Base-by-base conservation (phyloP, 1,140 invertebrate species). In the Bombus breviceps region DNA sequence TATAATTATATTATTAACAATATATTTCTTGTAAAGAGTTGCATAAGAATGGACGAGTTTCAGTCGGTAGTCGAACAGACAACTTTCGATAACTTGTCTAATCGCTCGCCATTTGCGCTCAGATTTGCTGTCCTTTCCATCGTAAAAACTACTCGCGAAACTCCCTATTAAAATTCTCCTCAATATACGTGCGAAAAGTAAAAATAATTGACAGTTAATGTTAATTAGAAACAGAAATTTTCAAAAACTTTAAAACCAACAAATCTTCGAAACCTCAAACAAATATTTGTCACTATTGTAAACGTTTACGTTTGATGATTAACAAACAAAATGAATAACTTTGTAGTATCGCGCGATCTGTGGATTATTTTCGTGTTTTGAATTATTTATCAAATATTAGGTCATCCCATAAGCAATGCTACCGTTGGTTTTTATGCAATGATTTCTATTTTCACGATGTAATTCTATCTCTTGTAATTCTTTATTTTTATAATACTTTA, bases 71-170 rank as follows among this genome's bases (percentile, higher is more conserved):
- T 41, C 6, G 13, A 3, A 34, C 47, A 28, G 43, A 64, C 41
- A 39, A 39, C 37, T 53, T 77, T 68, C 37, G 82, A 83, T 83
- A 83, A 22, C 82, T 83, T 83, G 82, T 83, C 82, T 83, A 83
- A 83, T 83, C 82, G 62, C 34, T 39, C 9, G 22, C 74, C 37
- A 69, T 77, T 83, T 47, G 22, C 62, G 15, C 34, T 69, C 64
- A 57, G 81, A 53, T 83, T n/a, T 41, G 5, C 53, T 41, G 41
- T 32, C 12, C 1, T 37, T 57, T 22, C 32, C 10, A 53, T 57
- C 18, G 73, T 22, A 66, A 68, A 77, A 69, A 57, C 1, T 72
- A 6, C 18, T 43, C 18, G 39, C 41, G 22, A 41, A 39, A 34
- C 3, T 34, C 1, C 15, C 10, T 57, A 1, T 76, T 6, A 22